Base-by-base conservation (phyloP, 2,113 vertebrate genomes). In the Strix aluco region DNA sequence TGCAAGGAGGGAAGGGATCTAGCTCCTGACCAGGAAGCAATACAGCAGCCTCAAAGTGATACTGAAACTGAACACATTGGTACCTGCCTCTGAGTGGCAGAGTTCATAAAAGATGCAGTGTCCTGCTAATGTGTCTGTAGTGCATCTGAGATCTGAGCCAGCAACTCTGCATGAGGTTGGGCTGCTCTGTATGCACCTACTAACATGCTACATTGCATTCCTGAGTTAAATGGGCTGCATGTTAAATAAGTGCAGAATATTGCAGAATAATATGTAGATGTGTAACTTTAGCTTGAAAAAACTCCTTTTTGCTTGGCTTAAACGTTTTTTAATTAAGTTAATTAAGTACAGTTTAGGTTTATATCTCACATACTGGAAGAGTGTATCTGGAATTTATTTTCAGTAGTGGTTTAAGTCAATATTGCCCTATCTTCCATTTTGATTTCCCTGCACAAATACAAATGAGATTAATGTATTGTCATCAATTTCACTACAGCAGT, bases 51-150 rank as follows among this genome's bases (percentile, higher is more conserved):
- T 75, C 58, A 51, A 62, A 93, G 81, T 17, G 87, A 88, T 96
- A 96, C 78, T 66, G 93, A 97, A 95, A 97, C 74, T 77, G 58
- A 90, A 26, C 18, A 30, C 40, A 7, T 74, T 77, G 73, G 7
- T 65, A 59, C 61, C 23, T 95, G 62, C 38, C 61, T 57, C 61
- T 32, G 70, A 63, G 84, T 44, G 78, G 52, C 78, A 7, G 20
- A 73, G 44, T 85, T 86, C 36, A 12, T 89, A 23, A 59, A 79
- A 84, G 81, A 71, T 72, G 65, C 40, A 52, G 65, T 63, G 49
- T 34, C 13, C 14, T n/a, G 4, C 26, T 74, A 8, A 30, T 15
- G 29, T 30, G 9, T 58, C 38, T 34, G 15, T n/a, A 30, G 52
- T 14, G 77, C 42, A 8, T 47, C 32, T 3, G 25, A 74, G 46